Evolutionary conservation across 2,888 invertebrate species (phyloP).

Genomic region (Hypolimnas misippus): DNA sequence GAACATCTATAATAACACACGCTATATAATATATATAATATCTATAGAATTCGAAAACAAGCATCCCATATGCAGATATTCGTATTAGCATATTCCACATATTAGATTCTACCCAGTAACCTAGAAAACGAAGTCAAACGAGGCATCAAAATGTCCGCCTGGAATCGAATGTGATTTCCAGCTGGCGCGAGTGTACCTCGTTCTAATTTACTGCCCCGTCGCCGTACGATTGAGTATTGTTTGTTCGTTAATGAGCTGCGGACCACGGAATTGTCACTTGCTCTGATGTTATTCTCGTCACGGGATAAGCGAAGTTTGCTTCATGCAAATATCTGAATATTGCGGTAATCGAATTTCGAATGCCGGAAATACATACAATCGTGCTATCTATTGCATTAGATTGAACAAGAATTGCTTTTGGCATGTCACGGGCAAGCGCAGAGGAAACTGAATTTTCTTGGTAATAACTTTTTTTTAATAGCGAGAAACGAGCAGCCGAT

Average conservation of each 20-base stretch:
- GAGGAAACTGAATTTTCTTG: no score
- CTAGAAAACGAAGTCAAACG: conserved; percentile 13
- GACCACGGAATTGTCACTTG: neutral
- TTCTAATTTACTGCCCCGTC: conserved; percentile 39
- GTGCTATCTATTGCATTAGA: no score
- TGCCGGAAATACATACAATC: no score
- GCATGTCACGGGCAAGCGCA: no score
- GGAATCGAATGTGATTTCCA: conserved; percentile 43
- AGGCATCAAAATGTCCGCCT: conserved; percentile 32
- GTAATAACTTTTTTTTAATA: no score
- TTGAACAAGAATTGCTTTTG: no score
- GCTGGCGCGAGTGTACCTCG: conserved; percentile 37
- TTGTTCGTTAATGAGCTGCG: conserved; percentile 43
- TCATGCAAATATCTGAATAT: no score
- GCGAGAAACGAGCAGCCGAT: no score
- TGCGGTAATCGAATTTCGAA: no score
- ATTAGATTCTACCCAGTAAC: neutral
- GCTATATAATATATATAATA: no score
- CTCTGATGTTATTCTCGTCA: conserved; percentile 22
- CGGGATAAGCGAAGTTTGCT: neutral
- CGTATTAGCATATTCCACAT: neutral
- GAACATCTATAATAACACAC: no score
- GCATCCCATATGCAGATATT: conserved; percentile 1
- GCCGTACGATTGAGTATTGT: conserved; percentile 38
- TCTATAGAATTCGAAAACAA: neutral